Evolutionary conservation across 2,113 vertebrate genomes (phyloP).

Genomic region (Dicerorhinus sumatrensis): DNA sequence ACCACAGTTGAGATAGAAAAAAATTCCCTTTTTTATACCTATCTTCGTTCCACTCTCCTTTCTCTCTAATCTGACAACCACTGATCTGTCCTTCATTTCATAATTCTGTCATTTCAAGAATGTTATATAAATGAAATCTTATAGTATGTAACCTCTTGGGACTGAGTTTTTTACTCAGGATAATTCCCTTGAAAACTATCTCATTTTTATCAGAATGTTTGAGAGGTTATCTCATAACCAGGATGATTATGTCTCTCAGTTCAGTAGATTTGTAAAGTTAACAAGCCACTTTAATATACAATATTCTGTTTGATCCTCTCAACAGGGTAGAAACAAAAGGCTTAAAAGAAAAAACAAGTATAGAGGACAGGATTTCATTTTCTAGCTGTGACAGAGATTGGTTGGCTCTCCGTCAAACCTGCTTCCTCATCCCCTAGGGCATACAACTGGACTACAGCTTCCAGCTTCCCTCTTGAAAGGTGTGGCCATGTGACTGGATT

Average conservation of each 20-base stretch:
- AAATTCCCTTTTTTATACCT: background rate
- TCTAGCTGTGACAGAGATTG: background rate
- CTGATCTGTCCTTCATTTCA: background rate
- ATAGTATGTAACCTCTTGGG: background rate
- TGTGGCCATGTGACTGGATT: background rate
- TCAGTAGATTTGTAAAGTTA: background rate
- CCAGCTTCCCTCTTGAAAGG: background rate
- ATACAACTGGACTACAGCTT: too few relatives aligned
- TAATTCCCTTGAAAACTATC: background rate
- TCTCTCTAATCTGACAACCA: background rate
- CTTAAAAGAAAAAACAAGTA: background rate
- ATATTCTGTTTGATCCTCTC: background rate
- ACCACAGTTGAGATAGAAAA: background rate
- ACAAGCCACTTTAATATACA: background rate
- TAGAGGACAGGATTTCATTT: background rate
- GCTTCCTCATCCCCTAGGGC: background rate
- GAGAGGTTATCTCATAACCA: background rate
- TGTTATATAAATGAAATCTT: background rate
- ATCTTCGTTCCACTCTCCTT: background rate
- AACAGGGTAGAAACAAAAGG: background rate
- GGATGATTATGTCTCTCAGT: background rate
- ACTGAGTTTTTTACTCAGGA: background rate
- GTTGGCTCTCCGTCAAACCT: background rate
- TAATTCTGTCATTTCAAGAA: background rate
- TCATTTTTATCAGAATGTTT: conserved; percentile 12